Conservation (phyloP, 2,888 invertebrate genomes). For the Tinea pellionella region DNA sequence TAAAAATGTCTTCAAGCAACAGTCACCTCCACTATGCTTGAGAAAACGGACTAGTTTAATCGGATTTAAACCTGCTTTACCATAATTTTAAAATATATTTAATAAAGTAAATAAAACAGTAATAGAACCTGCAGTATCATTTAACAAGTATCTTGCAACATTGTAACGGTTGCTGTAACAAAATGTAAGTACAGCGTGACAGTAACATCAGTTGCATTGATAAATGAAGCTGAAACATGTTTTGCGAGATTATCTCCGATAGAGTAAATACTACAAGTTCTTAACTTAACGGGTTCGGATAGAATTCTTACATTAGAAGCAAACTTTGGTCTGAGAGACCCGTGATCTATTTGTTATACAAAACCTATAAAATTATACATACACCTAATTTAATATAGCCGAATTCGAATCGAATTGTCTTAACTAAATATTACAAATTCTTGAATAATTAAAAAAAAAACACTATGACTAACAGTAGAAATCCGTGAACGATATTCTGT, state of each 20-base stretch:
- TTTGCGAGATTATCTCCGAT: conserved; percentile 8
- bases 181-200: not conserved
- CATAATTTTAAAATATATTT: too few relatives aligned
- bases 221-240: conserved; percentile 8
- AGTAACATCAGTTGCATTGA: conserved; percentile 6
- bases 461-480: too few relatives aligned
- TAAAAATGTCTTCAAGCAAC: too few relatives aligned
- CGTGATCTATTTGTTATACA: not conserved
- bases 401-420: too few relatives aligned
- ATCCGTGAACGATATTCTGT: too few relatives aligned
- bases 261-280: conserved; percentile 8
- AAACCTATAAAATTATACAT: too few relatives aligned
- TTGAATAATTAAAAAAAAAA: too few relatives aligned
- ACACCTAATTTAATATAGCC: too few relatives aligned
- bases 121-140: not conserved
- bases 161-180: conserved; percentile 6
- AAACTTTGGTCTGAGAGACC: not conserved
- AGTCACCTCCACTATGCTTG: too few relatives aligned
- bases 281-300: not conserved
- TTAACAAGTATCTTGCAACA: conserved; percentile 8
- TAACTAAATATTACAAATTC: too few relatives aligned
- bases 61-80: too few relatives aligned
- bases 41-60: too few relatives aligned
- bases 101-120: not conserved
- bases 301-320: not conserved